These are phyloP conservation scores for Eidolon helvum DNA, from an alignment of 2,113 vertebrate genomes.

Conservation along the genomic window DNA sequence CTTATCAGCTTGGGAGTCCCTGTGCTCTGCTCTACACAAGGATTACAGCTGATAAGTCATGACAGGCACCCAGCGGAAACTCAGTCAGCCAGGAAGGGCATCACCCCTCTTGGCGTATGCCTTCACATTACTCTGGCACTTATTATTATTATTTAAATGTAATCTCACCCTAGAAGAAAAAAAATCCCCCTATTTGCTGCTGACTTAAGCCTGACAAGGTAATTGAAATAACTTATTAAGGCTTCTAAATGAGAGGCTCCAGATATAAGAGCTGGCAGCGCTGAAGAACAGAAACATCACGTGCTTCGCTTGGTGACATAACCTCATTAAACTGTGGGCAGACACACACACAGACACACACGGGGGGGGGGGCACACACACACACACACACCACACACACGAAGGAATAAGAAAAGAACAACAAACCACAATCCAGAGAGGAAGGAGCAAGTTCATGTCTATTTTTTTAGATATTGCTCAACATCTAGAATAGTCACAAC, in stretches of 20 bases:
- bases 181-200: slow-evolving; percentile 53
- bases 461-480: not conserved
- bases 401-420: not conserved
- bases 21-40: slow-evolving; percentile 62
- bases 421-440: not conserved
- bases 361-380: too few species aligned
- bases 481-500: not conserved
- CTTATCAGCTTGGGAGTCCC: slow-evolving; percentile 28
- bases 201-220: slow-evolving; percentile 74
- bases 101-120: slow-evolving; percentile 64
- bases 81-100: slow-evolving; percentile 80
- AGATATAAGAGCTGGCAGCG: not conserved
- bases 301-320: slow-evolving; percentile 27
- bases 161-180: slow-evolving; percentile 77
- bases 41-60: slow-evolving; percentile 81
- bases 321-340: slow-evolving; percentile 23
- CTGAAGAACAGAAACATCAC: slow-evolving; percentile 53
- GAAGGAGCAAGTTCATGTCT: not conserved
- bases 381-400: not conserved
- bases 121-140: slow-evolving; percentile 78
- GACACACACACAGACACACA: too few species aligned
- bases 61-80: slow-evolving; percentile 79
- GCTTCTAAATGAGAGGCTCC: slow-evolving; percentile 45
- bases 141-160: slow-evolving; percentile 77
- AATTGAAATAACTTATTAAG: slow-evolving; percentile 77